A percentile compares a stretch with the other conserved stretches of the same genome.
Conservation (phyloP, 2,888 invertebrate genomes). For the Pollenia griseotomentosa region DNA sequence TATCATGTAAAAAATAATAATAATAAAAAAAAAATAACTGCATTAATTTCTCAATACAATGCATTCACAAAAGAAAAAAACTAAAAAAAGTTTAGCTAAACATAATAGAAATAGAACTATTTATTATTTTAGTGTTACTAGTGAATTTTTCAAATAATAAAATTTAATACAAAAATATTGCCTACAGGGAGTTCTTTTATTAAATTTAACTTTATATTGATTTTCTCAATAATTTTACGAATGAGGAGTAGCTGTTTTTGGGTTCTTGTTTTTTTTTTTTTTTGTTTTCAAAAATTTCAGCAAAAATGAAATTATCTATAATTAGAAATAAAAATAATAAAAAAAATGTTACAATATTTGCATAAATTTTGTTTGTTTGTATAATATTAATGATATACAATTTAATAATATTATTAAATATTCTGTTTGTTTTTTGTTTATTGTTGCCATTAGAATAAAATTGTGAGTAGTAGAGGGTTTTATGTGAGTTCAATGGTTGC, state of each 20-base stretch:
- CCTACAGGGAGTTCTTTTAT: slow-evolving; percentile 44
- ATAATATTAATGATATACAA: slow-evolving; percentile 67
- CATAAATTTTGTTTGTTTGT: slow-evolving; percentile 36
- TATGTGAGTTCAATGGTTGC: slow-evolving; percentile 71
- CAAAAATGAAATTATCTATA: slow-evolving; percentile 66
- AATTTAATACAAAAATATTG: slow-evolving; percentile 55
- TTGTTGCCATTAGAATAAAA: slow-evolving; percentile 66
- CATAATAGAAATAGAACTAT: slow-evolving; percentile 2
- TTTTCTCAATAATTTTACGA: slow-evolving; percentile 31
- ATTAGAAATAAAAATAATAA: slow-evolving; percentile 30
- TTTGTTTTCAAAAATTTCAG: slow-evolving; percentile 53
- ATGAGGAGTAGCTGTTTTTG: slow-evolving; percentile 30
- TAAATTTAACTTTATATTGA: slow-evolving; percentile 27
- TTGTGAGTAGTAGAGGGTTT: slow-evolving; percentile 24
- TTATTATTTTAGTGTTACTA: slow-evolving; percentile 16
- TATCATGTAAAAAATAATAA: slow-evolving; percentile 1
- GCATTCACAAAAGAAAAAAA: slow-evolving; percentile 25
- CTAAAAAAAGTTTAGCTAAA: background rate
- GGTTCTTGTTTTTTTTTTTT: background rate
- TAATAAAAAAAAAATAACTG: slow-evolving; percentile 28
- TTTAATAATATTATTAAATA: slow-evolving; percentile 48
- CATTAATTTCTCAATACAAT: slow-evolving; percentile 33
- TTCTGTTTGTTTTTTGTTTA: slow-evolving; percentile 38
- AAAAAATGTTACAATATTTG: slow-evolving; percentile 59
- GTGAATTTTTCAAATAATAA: slow-evolving; percentile 29